Evolutionary conservation across 2,797 vertebrate genomes (phyloP).

Genomic region (Gallinago stenura): DNA sequence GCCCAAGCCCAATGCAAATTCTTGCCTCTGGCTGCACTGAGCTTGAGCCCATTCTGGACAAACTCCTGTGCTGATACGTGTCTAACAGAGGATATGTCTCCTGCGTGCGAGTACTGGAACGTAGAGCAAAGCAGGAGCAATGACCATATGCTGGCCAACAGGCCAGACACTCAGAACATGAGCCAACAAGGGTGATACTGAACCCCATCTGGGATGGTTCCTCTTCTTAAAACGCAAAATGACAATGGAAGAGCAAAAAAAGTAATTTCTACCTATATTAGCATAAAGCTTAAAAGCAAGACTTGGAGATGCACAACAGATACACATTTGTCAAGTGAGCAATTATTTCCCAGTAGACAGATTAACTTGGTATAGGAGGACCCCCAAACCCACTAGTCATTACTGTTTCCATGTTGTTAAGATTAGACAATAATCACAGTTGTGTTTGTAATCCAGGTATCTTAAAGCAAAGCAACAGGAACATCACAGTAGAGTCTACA

Average conservation of each 20-base stretch:
- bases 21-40: not conserved
- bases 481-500: not conserved
- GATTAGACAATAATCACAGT: not conserved
- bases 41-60: not conserved
- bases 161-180: not conserved
- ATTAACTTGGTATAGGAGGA: not conserved
- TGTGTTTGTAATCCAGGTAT: not conserved
- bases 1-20: not conserved
- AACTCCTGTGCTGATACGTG: not conserved
- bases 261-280: not conserved
- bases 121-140: not conserved
- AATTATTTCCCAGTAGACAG: not conserved
- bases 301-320: not conserved
- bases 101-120: not conserved
- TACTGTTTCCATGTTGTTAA: not conserved
- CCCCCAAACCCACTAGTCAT: not conserved
- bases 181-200: not conserved
- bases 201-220: not conserved
- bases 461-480: not conserved
- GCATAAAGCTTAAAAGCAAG: not conserved
- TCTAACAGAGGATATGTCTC: rapidly evolving
- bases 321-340: not conserved
- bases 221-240: not conserved
- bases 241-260: not conserved
- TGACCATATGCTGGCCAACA: not conserved